These are phyloP conservation scores for Rhinichthys klamathensis DNA, from an alignment of 2,113 vertebrate genomes.

Conservation along the genomic window DNA sequence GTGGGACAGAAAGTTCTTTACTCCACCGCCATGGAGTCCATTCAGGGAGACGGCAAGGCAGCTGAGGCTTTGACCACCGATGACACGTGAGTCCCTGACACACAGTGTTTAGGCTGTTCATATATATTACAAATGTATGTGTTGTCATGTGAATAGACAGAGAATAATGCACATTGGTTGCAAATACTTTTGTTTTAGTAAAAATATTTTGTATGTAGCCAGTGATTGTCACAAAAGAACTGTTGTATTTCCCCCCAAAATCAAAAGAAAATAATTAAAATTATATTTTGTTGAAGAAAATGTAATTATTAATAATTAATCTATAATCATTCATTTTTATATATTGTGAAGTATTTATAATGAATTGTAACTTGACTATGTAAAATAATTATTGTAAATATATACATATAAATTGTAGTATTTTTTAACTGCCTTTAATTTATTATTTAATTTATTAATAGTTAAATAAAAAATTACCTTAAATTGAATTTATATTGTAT, in stretches of 20 bases:
- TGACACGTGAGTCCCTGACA: conserved; percentile 85
- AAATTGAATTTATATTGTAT: too few relatives aligned
- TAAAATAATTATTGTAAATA: not conserved
- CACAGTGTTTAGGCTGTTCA: not conserved
- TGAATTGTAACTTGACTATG: not conserved
- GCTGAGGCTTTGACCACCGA: conserved; percentile 84
- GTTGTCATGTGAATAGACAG: not conserved
- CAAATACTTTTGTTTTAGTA: not conserved
- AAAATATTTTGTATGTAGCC: not conserved
- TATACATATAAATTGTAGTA: too few relatives aligned
- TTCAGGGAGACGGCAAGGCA: conserved; percentile 92
- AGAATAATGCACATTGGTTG: not conserved
- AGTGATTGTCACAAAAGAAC: not conserved
- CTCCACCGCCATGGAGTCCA: conserved; percentile 98
- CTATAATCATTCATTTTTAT: not conserved
- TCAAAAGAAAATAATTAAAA: not conserved
- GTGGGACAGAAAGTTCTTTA: conserved; percentile 93
- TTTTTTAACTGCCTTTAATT: too few relatives aligned
- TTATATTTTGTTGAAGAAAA: not conserved
- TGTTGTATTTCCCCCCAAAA: not conserved
- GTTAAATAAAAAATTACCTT: too few relatives aligned
- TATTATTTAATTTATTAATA: too few relatives aligned
- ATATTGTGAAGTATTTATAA: not conserved
- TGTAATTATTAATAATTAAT: not conserved
- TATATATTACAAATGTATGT: not conserved